These are phyloP conservation scores for Rapana venosa DNA, from an alignment of 2,888 invertebrate species.

Conservation along the genomic window DNA sequence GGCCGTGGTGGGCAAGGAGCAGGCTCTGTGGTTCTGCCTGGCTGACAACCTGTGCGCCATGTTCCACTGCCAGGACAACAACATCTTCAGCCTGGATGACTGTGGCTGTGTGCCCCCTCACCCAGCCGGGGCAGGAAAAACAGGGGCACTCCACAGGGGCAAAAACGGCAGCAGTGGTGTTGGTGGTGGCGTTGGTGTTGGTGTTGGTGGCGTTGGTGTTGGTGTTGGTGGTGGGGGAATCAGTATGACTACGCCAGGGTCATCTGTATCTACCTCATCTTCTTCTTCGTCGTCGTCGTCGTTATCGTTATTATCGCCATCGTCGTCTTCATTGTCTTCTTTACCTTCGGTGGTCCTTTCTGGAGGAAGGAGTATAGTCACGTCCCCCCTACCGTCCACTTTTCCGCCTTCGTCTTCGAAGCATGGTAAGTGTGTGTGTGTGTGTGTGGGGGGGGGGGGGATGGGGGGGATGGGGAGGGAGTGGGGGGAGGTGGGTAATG, in stretches of 20 bases:
- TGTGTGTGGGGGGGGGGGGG: not conserved
- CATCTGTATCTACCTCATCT: not conserved
- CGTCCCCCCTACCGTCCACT: not conserved
- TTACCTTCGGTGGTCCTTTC: not conserved
- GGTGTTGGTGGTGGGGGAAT: not conserved
- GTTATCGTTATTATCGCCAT: not conserved
- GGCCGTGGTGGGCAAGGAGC: constrained; percentile 39
- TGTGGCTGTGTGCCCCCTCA: constrained; percentile 40
- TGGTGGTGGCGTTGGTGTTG: not conserved
- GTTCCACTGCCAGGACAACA: constrained; percentile 43
- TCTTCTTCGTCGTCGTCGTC: not conserved
- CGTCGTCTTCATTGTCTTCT: not conserved
- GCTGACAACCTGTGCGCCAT: constrained; percentile 44
- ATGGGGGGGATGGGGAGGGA: too few relatives aligned
- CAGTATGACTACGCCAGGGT: not conserved
- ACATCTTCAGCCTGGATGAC: constrained; percentile 36
- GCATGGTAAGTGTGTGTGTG: not conserved
- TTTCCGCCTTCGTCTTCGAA: not conserved
- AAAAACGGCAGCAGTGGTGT: not conserved
- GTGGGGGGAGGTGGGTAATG: too few relatives aligned
- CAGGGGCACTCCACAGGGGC: not conserved
- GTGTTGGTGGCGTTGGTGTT: not conserved
- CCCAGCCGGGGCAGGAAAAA: not conserved
- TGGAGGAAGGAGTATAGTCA: not conserved
- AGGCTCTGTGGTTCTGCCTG: constrained; percentile 42